Evolutionary conservation across 2,113 vertebrate species (phyloP).

Genomic region (Channa maculata): DNA sequence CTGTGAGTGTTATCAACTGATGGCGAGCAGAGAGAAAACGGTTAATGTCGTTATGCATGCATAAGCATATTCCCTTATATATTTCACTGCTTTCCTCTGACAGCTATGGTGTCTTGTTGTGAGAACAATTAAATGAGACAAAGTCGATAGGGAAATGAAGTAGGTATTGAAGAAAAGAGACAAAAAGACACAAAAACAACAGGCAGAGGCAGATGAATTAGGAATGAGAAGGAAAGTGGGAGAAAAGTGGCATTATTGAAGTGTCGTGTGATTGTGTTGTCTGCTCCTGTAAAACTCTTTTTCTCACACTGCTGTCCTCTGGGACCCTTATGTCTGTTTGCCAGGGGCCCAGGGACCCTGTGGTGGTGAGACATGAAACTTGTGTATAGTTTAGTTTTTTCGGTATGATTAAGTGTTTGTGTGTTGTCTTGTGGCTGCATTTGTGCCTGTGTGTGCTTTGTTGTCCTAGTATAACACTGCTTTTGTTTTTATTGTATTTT

Average conservation of each 20-base stretch:
- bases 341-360: slow-evolving; percentile 4
- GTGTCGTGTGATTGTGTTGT: slow-evolving; percentile 57
- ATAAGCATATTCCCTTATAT: neutral
- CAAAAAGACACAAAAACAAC: neutral
- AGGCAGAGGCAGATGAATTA: neutral
- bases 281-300: slow-evolving; percentile 52
- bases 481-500: slow-evolving; percentile 14
- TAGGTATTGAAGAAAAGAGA: neutral
- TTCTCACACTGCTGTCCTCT: slow-evolving; percentile 20
- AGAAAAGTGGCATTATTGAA: slow-evolving; percentile 39
- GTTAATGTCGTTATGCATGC: slow-evolving; percentile 20
- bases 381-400: neutral
- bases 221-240: neutral
- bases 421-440: neutral
- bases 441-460: neutral
- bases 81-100: neutral
- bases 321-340: slow-evolving; percentile 31
- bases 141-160: neutral
- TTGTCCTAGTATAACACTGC: neutral
- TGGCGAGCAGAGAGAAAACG: slow-evolving; percentile 32
- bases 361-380: slow-evolving; percentile 11
- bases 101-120: neutral
- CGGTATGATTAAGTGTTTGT: neutral
- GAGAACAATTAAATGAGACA: neutral
- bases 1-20: slow-evolving; percentile 44